Conservation (phyloP, 1,140 invertebrate genomes). For the Daktulosphaira vitifoliae region DNA sequence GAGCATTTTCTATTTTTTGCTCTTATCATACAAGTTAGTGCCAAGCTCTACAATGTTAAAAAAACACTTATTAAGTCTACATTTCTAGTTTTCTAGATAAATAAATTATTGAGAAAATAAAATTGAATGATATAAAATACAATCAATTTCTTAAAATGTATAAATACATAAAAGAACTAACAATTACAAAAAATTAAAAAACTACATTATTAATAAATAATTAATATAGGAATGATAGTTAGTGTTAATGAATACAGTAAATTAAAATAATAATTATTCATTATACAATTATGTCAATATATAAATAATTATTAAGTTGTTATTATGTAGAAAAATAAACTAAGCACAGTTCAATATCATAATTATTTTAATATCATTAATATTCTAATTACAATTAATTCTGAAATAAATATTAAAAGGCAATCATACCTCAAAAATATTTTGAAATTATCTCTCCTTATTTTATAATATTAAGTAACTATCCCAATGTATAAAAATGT, state of each 20-base stretch:
- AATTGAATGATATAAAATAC: constrained; percentile 22
- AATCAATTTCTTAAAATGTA: constrained; percentile 24
- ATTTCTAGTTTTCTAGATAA: constrained; percentile 15
- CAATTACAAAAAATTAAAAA: constrained; percentile 21
- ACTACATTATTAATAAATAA: constrained; percentile 9
- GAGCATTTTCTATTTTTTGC: constrained; percentile 30
- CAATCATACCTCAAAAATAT: no score
- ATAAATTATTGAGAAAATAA: no score
- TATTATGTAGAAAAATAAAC: constrained; percentile 32
- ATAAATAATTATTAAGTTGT: no score
- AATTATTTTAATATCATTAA: no score
- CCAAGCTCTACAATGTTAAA: constrained; percentile 27
- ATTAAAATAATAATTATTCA: no score
- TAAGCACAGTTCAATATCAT: constrained; percentile 31
- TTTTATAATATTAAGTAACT: no score
- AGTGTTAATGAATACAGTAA: constrained; percentile 1
- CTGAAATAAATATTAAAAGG: no score
- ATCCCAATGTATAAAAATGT: no score
- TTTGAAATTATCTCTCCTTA: no score
- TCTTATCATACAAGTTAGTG: constrained; percentile 30
- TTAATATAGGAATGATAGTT: constrained; percentile 15
- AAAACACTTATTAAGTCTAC: constrained; percentile 24
- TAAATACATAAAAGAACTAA: constrained; percentile 31
- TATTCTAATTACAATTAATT: no score
- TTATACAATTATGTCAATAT: no score